Evolutionary conservation across 1,140 invertebrate genomes (phyloP).

Genomic region (Ganaspis sp.): DNA sequence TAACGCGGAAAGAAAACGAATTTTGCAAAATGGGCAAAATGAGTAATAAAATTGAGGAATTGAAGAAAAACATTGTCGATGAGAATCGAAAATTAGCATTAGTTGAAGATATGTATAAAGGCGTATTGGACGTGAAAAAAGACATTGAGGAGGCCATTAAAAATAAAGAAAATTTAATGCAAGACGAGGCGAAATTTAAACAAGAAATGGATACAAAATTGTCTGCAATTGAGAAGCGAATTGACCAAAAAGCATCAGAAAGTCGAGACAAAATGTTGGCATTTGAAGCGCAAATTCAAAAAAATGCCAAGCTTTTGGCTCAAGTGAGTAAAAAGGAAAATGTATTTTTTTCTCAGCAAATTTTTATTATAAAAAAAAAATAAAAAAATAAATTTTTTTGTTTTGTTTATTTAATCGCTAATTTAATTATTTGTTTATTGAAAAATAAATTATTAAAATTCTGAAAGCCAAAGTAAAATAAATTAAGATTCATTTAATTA

Average conservation of each 20-base stretch:
- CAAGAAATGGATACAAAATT: not conserved
- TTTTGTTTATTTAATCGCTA: too few species aligned
- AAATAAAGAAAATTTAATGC: not conserved
- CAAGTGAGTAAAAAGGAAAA: not conserved
- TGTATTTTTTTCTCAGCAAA: not conserved
- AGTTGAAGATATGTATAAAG: constrained; percentile 1
- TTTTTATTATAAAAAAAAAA: not conserved
- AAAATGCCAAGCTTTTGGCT: not conserved
- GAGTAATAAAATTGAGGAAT: not conserved
- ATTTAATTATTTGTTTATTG: too few species aligned
- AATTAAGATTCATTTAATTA: too few species aligned
- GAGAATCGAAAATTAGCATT: constrained; percentile 6
- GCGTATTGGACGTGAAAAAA: constrained; percentile 28
- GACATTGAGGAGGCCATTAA: not conserved
- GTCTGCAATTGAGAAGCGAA: not conserved
- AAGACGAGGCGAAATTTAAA: not conserved
- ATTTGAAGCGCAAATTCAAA: not conserved
- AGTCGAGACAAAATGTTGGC: not conserved
- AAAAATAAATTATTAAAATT: too few species aligned
- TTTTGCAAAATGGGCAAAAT: not conserved
- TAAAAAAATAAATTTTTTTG: not conserved
- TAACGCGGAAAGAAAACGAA: not conserved
- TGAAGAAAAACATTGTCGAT: not conserved
- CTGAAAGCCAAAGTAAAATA: too few species aligned
- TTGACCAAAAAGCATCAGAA: not conserved